Percentiles rank a stretch among this genome's conserved stretches.
Conservation (phyloP, 2,888 invertebrate genomes). For the Synergus laeviventris region DNA sequence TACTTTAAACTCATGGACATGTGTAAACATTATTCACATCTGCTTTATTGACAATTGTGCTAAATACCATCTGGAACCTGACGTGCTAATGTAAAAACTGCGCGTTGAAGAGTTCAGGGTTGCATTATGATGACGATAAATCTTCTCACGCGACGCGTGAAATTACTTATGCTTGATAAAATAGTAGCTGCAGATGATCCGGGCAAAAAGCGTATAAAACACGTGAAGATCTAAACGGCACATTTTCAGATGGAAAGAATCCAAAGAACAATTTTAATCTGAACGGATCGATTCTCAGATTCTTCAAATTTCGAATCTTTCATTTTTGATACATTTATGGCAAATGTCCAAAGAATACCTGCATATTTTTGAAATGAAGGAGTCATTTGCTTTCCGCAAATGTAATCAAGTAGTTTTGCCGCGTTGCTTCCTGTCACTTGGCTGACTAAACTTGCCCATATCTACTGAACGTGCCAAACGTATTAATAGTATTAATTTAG, state of each 20-base stretch:
- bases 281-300: too few species aligned
- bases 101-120: slow-evolving; percentile 56
- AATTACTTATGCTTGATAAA: slow-evolving; percentile 36
- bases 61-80: slow-evolving; percentile 41
- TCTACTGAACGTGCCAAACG: slow-evolving; percentile 34
- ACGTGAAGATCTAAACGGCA: slow-evolving; percentile 4
- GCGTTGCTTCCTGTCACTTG: slow-evolving; percentile 33
- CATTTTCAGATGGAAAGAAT: too few species aligned
- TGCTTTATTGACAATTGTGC: slow-evolving; percentile 39
- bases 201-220: background rate
- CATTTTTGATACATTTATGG: background rate
- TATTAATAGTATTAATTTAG: slow-evolving; percentile 18
- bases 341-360: background rate
- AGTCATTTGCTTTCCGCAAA: slow-evolving; percentile 14
- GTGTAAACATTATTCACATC: background rate
- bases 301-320: too few species aligned
- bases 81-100: slow-evolving; percentile 54
- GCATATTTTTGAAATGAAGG: slow-evolving; percentile 13
- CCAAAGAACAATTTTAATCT: too few species aligned
- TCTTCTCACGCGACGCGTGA: slow-evolving; percentile 43
- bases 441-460: slow-evolving; percentile 37
- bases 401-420: slow-evolving; percentile 33
- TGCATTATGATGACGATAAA: slow-evolving; percentile 55
- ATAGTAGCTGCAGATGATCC: slow-evolving; percentile 8
- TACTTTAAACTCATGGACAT: background rate